Percentiles rank a stretch among this genome's conserved stretches.
These are phyloP conservation scores for Peromyscus nudipes DNA, from an alignment of 2,797 vertebrate species.

Conservation along the genomic window DNA sequence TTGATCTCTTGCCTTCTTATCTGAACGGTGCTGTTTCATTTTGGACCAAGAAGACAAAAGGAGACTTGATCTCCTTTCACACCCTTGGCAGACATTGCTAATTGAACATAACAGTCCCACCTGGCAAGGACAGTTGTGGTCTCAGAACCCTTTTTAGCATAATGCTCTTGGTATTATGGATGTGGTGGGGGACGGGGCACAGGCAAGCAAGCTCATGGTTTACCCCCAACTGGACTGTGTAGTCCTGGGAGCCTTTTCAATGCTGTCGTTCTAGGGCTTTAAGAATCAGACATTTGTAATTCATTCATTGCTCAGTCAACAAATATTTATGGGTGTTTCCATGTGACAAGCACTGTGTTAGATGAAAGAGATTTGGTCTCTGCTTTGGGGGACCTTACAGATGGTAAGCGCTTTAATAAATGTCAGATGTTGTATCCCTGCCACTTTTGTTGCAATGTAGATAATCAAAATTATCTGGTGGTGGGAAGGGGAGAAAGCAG, in stretches of 20 bases:
- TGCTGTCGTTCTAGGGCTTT: not conserved
- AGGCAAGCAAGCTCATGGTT: not conserved
- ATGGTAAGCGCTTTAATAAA: not conserved
- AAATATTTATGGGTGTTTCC: not conserved
- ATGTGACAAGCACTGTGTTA: not conserved
- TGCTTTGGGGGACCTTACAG: not conserved
- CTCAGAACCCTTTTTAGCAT: slow-evolving; percentile 26
- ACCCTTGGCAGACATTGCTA: not conserved
- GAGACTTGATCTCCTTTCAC: not conserved
- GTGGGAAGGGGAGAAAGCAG: not conserved
- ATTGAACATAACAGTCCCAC: not conserved
- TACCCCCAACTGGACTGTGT: not conserved
- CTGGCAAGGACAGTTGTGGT: not conserved
- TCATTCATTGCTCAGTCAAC: slow-evolving; percentile 14
- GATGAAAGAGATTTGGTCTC: not conserved
- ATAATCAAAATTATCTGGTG: not conserved
- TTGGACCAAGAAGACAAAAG: not conserved
- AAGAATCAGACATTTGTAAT: not conserved
- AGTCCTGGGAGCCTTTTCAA: not conserved
- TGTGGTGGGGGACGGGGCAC: not conserved
- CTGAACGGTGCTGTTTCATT: not conserved
- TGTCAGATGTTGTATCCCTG: not conserved
- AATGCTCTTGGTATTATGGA: not conserved
- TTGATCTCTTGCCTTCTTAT: not conserved
- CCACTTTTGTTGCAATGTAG: not conserved